Percentiles rank a stretch among this genome's conserved stretches.
Conservation (phyloP, 2,888 invertebrate species). For the Sinotaia quadrata region DNA sequence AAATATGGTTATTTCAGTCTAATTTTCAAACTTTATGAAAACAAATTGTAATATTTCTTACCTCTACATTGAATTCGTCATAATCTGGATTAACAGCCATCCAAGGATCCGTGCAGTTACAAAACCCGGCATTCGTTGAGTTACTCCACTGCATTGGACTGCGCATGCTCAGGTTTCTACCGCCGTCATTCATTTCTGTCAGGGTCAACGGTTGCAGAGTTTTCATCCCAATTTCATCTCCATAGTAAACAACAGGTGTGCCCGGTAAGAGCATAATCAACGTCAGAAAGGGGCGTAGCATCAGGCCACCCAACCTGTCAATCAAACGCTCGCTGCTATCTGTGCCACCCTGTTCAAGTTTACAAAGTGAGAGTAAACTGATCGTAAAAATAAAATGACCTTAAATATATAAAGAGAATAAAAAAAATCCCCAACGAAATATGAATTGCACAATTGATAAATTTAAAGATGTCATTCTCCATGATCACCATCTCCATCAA, state of each 20-base stretch:
- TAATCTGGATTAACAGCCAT: constrained; percentile 41
- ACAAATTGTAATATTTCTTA: too few relatives aligned
- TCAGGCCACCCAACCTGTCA: constrained; percentile 44
- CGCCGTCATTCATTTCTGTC: constrained; percentile 20
- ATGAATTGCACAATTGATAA: too few relatives aligned
- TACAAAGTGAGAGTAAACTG: too few relatives aligned
- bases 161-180: constrained; percentile 48
- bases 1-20: too few relatives aligned
- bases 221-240: constrained; percentile 88
- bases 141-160: constrained; percentile 67
- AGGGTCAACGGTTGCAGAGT: neutral
- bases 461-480: too few relatives aligned
- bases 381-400: too few relatives aligned
- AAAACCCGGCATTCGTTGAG: constrained; percentile 54
- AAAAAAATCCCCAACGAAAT: too few relatives aligned
- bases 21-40: too few relatives aligned
- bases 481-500: too few relatives aligned
- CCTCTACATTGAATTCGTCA: constrained; percentile 47
- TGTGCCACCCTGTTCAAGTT: constrained; percentile 55
- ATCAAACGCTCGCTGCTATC: constrained; percentile 48
- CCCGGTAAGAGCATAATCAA: constrained; percentile 86
- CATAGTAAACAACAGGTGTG: constrained; percentile 88
- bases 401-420: too few relatives aligned
- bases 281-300: constrained; percentile 81
- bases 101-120: constrained; percentile 46